These are phyloP conservation scores for Labeo rohita DNA, from an alignment of 2,113 vertebrate species.

Conservation along the genomic window DNA sequence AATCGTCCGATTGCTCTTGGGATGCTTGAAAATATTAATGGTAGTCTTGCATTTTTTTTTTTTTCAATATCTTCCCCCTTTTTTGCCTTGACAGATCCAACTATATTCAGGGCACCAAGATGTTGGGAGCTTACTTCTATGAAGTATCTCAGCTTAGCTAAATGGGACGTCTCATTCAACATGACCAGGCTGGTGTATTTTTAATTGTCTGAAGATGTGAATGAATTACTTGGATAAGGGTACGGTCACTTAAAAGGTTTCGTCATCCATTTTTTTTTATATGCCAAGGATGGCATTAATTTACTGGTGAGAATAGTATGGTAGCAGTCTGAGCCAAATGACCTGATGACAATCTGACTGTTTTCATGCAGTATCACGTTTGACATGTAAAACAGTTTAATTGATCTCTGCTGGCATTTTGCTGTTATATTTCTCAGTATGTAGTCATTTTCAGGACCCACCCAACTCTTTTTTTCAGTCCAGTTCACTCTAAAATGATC, in stretches of 20 bases:
- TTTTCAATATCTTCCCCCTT: not conserved
- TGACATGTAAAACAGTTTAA: not conserved
- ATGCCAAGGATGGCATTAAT: not conserved
- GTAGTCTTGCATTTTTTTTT: not conserved
- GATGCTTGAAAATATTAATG: not conserved
- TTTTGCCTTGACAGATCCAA: slow-evolving; percentile 79
- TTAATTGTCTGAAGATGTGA: not conserved
- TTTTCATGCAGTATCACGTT: not conserved
- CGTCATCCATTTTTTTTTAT: not conserved
- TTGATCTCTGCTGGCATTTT: not conserved
- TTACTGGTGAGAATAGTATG: not conserved
- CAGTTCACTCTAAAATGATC: not conserved
- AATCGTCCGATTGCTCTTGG: not conserved
- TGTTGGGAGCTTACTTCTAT: slow-evolving; percentile 91
- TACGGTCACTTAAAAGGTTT: not conserved
- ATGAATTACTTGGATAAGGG: not conserved
- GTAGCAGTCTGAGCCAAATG: not conserved
- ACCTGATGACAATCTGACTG: not conserved
- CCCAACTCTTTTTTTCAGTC: not conserved
- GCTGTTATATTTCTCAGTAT: too few relatives aligned
- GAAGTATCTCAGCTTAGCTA: slow-evolving; percentile 88
- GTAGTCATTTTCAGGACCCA: not conserved
- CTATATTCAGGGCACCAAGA: slow-evolving; percentile 92
- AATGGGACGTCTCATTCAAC: slow-evolving; percentile 39
- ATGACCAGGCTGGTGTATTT: not conserved